A percentile compares a stretch with the other conserved stretches of the same genome.
Evolutionary conservation across 2,113 vertebrate species (phyloP).

Genomic region (Gorilla gorilla): DNA sequence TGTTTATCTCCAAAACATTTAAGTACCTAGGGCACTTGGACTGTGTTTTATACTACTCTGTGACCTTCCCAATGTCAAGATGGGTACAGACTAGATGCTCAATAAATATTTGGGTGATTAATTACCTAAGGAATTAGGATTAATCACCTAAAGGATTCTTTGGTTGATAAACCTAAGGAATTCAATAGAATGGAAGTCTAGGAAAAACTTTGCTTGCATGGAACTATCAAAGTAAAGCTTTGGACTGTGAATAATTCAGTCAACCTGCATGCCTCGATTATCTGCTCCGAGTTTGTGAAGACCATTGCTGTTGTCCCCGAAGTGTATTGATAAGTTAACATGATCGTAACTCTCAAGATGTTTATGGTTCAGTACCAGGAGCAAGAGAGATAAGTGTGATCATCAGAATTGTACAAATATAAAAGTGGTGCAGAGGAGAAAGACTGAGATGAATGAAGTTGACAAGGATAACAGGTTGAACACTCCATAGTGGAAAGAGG

Average conservation of each 20-base stretch:
- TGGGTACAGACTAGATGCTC: background rate
- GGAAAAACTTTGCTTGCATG: background rate
- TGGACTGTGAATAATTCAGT: background rate
- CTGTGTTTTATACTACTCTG: background rate
- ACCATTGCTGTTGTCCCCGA: background rate
- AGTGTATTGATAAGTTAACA: background rate
- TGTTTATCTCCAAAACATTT: background rate
- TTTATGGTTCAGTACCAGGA: background rate
- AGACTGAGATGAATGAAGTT: background rate
- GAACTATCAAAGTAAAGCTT: background rate
- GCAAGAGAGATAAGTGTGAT: background rate
- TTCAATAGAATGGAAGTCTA: constrained; percentile 35
- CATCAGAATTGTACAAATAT: background rate
- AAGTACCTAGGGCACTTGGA: background rate
- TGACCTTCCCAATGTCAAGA: background rate
- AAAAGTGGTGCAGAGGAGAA: background rate
- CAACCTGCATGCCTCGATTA: background rate
- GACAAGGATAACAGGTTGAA: background rate
- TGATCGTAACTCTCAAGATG: background rate
- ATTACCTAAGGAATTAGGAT: constrained; percentile 55
- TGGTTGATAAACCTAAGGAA: constrained; percentile 38
- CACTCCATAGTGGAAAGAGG: background rate
- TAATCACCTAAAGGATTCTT: constrained; percentile 53
- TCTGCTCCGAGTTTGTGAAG: background rate
- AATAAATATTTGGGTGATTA: constrained; percentile 57